Evolutionary conservation across 2,888 invertebrate species (phyloP).

Genomic region (Sylvicola cinctus): DNA sequence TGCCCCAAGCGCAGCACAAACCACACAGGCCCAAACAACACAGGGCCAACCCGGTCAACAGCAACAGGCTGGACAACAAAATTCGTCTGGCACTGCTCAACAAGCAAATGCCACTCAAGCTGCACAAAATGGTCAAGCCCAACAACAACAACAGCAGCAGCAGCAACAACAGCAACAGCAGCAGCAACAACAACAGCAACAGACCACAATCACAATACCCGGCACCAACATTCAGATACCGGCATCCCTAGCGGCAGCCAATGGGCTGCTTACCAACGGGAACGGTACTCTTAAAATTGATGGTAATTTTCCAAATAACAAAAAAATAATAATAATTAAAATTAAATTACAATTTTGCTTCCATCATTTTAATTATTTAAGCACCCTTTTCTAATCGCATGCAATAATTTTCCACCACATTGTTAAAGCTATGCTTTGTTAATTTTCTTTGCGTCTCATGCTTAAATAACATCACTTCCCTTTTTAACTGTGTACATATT

Average conservation of each 20-base stretch:
- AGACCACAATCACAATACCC: constrained; percentile 22
- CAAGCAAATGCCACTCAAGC: not conserved
- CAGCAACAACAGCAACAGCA: constrained; percentile 7
- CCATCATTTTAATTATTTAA: no score
- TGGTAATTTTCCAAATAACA: constrained; percentile 1
- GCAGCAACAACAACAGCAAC: constrained; percentile 15
- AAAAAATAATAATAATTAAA: not conserved
- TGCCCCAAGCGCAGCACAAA: constrained; percentile 9
- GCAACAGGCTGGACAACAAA: constrained; percentile 3
- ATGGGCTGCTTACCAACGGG: constrained; percentile 14
- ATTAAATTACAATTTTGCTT: not conserved
- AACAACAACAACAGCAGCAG: constrained; percentile 17
- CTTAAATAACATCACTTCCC: no score
- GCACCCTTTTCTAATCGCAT: no score
- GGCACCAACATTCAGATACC: constrained; percentile 26
- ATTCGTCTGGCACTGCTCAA: not conserved
- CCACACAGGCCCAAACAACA: not conserved
- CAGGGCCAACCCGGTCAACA: constrained; percentile 7
- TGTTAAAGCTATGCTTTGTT: no score
- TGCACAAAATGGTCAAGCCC: constrained; percentile 7
- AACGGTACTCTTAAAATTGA: constrained; percentile 9
- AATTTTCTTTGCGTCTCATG: no score
- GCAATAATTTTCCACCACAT: no score
- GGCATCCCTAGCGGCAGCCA: constrained; percentile 22
- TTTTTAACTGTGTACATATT: no score